A percentile compares a stretch with the other conserved stretches of the same genome.
Evolutionary conservation across 1,140 invertebrate species (phyloP).

Genomic region (Bactericera cockerelli): DNA sequence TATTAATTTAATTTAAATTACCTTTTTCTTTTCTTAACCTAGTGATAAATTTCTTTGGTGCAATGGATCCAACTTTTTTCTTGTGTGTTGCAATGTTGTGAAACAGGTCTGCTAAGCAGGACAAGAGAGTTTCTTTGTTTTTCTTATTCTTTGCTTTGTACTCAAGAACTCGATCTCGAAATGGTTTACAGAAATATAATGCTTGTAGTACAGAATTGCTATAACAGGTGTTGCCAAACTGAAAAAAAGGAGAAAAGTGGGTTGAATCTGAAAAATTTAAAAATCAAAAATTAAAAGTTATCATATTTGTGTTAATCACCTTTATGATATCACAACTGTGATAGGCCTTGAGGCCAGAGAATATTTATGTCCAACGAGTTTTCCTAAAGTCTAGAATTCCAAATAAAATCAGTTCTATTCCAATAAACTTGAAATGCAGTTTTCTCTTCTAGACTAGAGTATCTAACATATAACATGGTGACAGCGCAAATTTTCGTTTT

Average conservation of each 20-base stretch:
- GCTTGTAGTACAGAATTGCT: slow-evolving; percentile 99
- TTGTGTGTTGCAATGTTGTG: slow-evolving; percentile 98
- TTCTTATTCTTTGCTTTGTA: slow-evolving; percentile 96
- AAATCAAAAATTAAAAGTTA: too few species aligned
- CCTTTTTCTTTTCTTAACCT: slow-evolving; percentile 96
- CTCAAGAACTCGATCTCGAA: slow-evolving; percentile 94
- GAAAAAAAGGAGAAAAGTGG: slow-evolving; percentile 32
- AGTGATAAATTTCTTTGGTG: slow-evolving; percentile 98
- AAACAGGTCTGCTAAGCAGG: slow-evolving; percentile 95
- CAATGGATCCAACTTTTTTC: slow-evolving; percentile 97
- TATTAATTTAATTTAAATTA: slow-evolving; percentile 30
- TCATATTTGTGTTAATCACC: too few species aligned
- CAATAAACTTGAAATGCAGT: too few species aligned
- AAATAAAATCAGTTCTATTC: too few species aligned
- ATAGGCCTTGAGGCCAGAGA: too few species aligned
- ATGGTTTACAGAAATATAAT: slow-evolving; percentile 96
- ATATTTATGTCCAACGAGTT: too few species aligned
- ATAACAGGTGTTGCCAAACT: slow-evolving; percentile 99
- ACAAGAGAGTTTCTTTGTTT: slow-evolving; percentile 93
- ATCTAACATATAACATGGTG: too few species aligned
- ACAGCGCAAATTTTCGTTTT: too few species aligned
- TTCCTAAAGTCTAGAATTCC: too few species aligned
- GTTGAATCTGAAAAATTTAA: too few species aligned
- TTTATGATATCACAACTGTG: too few species aligned
- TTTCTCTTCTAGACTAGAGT: too few species aligned